Evolutionary conservation across 2,113 vertebrate species (phyloP), one percentile per base, ranked within the genome.

Genomic region (Eleginops maclovinus): DNA sequence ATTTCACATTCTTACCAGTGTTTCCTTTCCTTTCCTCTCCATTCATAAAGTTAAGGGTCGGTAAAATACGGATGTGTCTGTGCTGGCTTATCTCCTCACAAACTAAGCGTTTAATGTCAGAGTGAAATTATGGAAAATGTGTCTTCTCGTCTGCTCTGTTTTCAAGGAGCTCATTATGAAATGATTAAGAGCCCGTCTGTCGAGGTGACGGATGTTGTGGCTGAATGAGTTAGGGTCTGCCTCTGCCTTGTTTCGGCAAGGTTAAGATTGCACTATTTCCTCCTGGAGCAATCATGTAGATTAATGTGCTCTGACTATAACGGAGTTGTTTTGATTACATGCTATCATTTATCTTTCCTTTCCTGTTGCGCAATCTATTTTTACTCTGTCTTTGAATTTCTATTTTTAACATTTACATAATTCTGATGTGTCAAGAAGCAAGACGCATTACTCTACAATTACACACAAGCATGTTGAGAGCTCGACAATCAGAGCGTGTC

Each of bases 151-250:
- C 65, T 61, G 73, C 51, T 43, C n/a, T 44, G 14, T 77, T 78
- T 56, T 85, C 73, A 74, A n/a, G 68, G 67, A 88, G 62, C 61
- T 75, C 77, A 84, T 86, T 69, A 81, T 62, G 72, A 82, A 80
- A 77, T 77, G 71, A 75, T 77, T 83, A 13, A 62, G 66, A 60
- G 50, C 47, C 46, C 1, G 6, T 66, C 54, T 77, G 28, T 75
- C 46, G 47, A 51, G 49, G 4, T 79, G 75, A 84, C 62, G 71
- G 71, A 84, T 66, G 63, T 81, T 56, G 74, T 24, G 47, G 70
- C 61, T 43, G 22, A 60, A 36, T 65, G 66, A 75, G 56, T 69
- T 5, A 71, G 46, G 56, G 46, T 77, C 65, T 77, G 67, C 58
- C 53, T 64, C 53, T 60, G 56, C 73, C 78, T 70, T 84, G 81